Evolutionary conservation across 2,888 invertebrate genomes (phyloP), one percentile per base, ranked within the genome.

Genomic region (Gandaritis pyraliata): DNA sequence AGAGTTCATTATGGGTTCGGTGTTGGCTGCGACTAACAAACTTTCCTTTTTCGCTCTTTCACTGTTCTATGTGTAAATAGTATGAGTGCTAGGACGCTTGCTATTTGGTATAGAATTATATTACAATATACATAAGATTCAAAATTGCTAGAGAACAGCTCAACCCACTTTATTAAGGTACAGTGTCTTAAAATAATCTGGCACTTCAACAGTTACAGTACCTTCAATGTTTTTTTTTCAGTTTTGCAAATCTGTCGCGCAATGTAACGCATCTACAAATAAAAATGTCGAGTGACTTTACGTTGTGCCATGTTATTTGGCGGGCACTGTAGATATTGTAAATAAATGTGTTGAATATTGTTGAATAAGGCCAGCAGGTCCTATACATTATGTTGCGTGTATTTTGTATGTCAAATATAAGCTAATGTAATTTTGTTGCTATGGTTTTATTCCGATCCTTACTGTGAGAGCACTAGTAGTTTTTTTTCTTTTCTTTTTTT

Each of bases 341-440:
- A 69, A 75, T 77, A 43, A 41, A 73, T 72, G 66, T 76, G 70
- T 76, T 70, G 66, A 80, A 80, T 80, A 82, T 76, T 82, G 80
- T n/a, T n/a, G n/a, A n/a, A n/a, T 80, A 65, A 43, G 56, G 66
- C 62, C 57, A 53, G 39, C 53, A 52, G 58, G 65, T 58, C 65
- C 29, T 61, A 64, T 59, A 62, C 56, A 64, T 62, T 64, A 55
- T 78, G 74, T 81, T 84, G 84, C 83, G 79, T 88, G 86, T 86
- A 84, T 86, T 88, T 89, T 86, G 85, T 88, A 88, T 88, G 86
- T 89, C 82, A 89, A 91, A 90, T 91, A 90, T 88, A 90, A 88
- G 82, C 81, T 77, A 86, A 88, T 89, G 86, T 86, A 89, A 81
- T 86, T 88, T 90, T 86, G 84, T 65, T 73, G 69, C 66, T 72